A percentile compares a stretch with the other conserved stretches of the same genome.
phyloP scores from a whole-genome alignment of 2,113 vertebrate species.

The Monarcha castaneiventris region DNA sequence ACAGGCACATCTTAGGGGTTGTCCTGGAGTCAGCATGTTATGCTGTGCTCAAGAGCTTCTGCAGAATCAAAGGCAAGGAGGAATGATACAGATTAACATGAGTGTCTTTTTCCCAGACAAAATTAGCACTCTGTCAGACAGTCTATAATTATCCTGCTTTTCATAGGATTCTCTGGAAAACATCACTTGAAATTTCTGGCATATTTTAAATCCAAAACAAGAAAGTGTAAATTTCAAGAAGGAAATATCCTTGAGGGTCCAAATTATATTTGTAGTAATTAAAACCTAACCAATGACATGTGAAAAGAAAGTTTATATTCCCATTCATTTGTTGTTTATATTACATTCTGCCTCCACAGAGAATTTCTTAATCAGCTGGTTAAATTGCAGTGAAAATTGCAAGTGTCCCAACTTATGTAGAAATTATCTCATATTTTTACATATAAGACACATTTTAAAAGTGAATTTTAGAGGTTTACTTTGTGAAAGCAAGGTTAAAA shows the following conservation, averaged over 20 bases:
- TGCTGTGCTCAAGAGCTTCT: not conserved
- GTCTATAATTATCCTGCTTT: not conserved
- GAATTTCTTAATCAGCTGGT: not conserved
- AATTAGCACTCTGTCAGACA: not conserved
- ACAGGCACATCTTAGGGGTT: not conserved
- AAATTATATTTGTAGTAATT: not conserved
- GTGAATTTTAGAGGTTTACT: not conserved
- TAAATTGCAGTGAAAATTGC: not conserved
- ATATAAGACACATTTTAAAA: not conserved
- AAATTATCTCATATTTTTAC: not conserved
- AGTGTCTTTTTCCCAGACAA: not conserved
- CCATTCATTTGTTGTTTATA: not conserved
- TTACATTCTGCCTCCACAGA: not conserved
- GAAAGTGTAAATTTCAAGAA: not conserved
- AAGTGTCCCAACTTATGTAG: not conserved
- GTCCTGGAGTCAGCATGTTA: not conserved
- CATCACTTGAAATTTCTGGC: not conserved
- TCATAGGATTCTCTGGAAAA: not conserved
- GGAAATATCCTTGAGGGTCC: not conserved
- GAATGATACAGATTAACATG: not conserved
- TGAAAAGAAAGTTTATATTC: not conserved
- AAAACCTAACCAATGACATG: not conserved
- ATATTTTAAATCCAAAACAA: not conserved
- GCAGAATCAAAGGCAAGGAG: not conserved
- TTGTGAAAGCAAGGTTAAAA: not conserved